phyloP scores from a whole-genome alignment of 2,888 invertebrate species.

The Drosophila leonis region DNA sequence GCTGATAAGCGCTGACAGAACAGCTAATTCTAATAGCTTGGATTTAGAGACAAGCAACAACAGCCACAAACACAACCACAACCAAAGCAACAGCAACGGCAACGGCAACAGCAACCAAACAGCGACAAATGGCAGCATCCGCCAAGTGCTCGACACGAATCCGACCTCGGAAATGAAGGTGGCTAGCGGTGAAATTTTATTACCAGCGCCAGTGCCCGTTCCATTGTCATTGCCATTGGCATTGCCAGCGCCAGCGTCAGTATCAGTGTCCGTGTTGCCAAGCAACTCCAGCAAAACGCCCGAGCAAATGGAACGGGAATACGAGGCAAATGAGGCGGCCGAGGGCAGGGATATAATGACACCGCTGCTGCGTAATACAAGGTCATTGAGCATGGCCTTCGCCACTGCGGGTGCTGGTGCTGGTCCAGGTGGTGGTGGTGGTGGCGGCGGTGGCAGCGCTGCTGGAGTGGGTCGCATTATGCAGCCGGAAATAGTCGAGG shows the following conservation, averaged over 20 bases:
- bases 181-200: constrained; percentile 23
- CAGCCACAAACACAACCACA: constrained; percentile 5
- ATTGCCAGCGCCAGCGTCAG: neutral
- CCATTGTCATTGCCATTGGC: constrained; percentile 4
- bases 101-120: constrained; percentile 18
- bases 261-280: constrained; percentile 1
- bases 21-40: constrained; percentile 41
- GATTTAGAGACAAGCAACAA: constrained; percentile 25
- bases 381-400: constrained; percentile 61
- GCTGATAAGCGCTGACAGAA: constrained; percentile 61
- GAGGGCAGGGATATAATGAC: constrained; percentile 86
- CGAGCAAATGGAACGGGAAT: constrained; percentile 83
- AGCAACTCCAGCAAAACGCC: constrained; percentile 74
- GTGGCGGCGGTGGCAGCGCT: neutral
- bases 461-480: constrained; percentile 58
- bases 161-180: constrained; percentile 60
- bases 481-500: constrained; percentile 82
- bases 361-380: constrained; percentile 73
- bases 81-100: neutral
- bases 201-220: constrained; percentile 4
- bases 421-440: neutral
- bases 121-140: constrained; percentile 57
- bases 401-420: constrained; percentile 1
- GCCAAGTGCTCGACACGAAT: constrained; percentile 27
- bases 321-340: constrained; percentile 81